These are phyloP conservation scores for Germaria angustata DNA, from an alignment of 2,888 invertebrate genomes.

Conservation along the genomic window DNA sequence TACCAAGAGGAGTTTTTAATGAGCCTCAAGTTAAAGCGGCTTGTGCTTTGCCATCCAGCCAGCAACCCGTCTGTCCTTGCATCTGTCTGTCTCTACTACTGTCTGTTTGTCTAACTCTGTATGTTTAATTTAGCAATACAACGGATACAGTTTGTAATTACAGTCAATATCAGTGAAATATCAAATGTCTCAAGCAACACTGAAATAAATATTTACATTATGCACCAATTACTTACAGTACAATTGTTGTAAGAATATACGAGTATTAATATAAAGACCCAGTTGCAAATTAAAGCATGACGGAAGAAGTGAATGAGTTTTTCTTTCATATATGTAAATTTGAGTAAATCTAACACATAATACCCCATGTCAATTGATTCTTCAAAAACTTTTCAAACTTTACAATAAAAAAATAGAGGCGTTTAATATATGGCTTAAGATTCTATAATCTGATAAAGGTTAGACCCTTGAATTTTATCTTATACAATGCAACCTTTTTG, in stretches of 20 bases:
- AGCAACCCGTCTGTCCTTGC: background rate
- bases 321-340: too few species aligned
- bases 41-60: background rate
- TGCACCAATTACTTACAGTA: conserved; percentile 38
- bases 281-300: conserved; percentile 16
- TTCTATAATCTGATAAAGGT: too few species aligned
- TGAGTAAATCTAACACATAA: too few species aligned
- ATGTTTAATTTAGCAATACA: conserved; percentile 6
- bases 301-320: background rate
- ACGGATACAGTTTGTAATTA: conserved; percentile 52
- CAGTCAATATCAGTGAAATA: conserved; percentile 50
- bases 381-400: too few species aligned
- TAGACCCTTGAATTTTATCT: too few species aligned
- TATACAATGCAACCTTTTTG: too few species aligned
- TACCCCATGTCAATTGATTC: too few species aligned
- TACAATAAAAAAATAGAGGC: too few species aligned
- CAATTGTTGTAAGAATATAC: background rate
- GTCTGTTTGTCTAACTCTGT: conserved; percentile 8
- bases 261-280: background rate
- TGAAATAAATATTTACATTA: conserved; percentile 53
- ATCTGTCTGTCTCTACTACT: background rate
- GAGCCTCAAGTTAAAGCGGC: conserved; percentile 46
- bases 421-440: too few species aligned
- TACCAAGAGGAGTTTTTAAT: conserved; percentile 41
- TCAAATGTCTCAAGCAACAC: conserved; percentile 56